These are phyloP conservation scores for Hypotaenidia philippensis DNA, from an alignment of 2,797 vertebrate species.

Conservation along the genomic window DNA sequence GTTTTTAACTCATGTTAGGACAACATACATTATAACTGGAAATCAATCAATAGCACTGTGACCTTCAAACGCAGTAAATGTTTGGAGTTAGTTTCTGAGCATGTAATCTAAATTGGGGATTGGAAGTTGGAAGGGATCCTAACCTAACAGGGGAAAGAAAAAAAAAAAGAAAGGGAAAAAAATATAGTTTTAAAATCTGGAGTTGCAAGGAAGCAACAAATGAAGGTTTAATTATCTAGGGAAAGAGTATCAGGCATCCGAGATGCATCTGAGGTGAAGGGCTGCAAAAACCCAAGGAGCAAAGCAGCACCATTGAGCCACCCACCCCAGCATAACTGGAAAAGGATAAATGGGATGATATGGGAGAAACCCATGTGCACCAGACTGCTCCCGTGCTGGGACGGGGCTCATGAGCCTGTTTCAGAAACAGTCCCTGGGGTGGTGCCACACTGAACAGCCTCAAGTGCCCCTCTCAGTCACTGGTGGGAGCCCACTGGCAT, in stretches of 20 bases:
- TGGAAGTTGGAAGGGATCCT: constrained; percentile 83
- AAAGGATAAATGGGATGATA: neutral
- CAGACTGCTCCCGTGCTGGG: neutral
- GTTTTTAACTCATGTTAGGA: constrained; percentile 85
- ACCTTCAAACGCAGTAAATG: constrained; percentile 85
- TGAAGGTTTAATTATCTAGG: constrained; percentile 76
- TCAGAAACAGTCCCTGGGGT: constrained; percentile 47
- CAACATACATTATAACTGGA: constrained; percentile 87
- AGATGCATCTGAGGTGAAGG: constrained; percentile 58
- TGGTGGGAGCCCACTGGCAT: neutral
- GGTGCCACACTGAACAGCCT: neutral
- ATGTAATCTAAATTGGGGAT: constrained; percentile 84
- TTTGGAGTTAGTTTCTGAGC: constrained; percentile 84
- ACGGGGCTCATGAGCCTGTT: constrained; percentile 19
- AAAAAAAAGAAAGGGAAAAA: constrained; percentile 11
- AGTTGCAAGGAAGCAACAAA: constrained; percentile 82
- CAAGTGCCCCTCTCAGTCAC: neutral
- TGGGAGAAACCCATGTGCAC: neutral
- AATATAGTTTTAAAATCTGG: constrained; percentile 73
- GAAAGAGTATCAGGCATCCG: constrained; percentile 34
- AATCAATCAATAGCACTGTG: constrained; percentile 87
- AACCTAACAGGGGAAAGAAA: constrained; percentile 75
- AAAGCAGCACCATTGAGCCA: neutral
- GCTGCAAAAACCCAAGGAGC: neutral
- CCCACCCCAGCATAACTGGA: neutral